Percentiles rank a stretch among this genome's conserved stretches.
Conservation (phyloP, 2,113 vertebrate species). For the Condylura cristata region DNA sequence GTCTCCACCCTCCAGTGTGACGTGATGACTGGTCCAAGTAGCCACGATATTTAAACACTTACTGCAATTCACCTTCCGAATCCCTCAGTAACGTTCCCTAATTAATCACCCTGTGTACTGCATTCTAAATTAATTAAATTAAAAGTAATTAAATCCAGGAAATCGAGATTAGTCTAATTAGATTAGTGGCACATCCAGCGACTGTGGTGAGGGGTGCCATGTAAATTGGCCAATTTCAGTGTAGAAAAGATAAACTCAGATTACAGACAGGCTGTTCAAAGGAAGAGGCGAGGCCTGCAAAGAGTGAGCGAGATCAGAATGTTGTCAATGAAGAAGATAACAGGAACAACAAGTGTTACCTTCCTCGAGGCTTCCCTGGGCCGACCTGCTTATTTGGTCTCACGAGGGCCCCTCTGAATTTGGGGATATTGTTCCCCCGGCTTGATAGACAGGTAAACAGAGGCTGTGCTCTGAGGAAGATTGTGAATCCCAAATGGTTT, state of each 20-base stretch:
- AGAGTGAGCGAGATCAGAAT: neutral
- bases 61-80: conserved; percentile 32
- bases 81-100: conserved; percentile 64
- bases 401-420: neutral
- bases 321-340: neutral
- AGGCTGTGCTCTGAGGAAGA: neutral
- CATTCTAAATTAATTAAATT: conserved; percentile 82
- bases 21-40: neutral
- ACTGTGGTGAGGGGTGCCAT: conserved; percentile 52
- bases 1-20: neutral
- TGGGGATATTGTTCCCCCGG: neutral
- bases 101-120: conserved; percentile 81
- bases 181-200: conserved; percentile 70
- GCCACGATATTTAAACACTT: conserved; percentile 41
- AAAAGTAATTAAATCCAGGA: conserved; percentile 81
- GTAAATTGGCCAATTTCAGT: conserved; percentile 66
- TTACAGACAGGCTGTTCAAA: conserved; percentile 13
- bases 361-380: neutral
- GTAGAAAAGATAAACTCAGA: conserved; percentile 45
- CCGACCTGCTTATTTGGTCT: neutral
- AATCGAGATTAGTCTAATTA: conserved; percentile 82
- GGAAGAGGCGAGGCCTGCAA: neutral
- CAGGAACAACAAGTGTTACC: too few species aligned
- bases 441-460: neutral
- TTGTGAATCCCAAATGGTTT: rapidly evolving